Evolutionary conservation across 1,140 invertebrate genomes (phyloP).

Genomic region (Hyposmocoma kahamanoa): DNA sequence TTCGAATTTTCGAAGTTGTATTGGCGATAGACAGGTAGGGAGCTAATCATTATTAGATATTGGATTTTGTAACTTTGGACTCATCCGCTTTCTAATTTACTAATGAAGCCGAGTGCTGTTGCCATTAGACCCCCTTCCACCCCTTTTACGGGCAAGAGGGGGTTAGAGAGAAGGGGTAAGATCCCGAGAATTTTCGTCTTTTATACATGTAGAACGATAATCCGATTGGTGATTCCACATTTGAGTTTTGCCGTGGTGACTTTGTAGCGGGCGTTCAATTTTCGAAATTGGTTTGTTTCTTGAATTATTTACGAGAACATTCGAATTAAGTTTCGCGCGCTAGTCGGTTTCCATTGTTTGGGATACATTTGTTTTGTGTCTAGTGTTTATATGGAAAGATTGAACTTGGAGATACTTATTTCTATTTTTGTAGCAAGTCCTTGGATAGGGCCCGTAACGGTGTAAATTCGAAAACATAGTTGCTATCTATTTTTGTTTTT

Average conservation of each 20-base stretch:
- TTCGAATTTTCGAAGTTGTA: conserved; percentile 34
- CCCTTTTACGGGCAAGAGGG: conserved; percentile 16
- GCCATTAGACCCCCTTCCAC: conserved; percentile 51
- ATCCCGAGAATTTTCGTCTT: conserved; percentile 63
- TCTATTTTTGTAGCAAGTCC: too few species aligned
- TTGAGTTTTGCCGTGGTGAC: conserved; percentile 55
- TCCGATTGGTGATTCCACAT: conserved; percentile 69
- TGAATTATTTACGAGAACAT: too few species aligned
- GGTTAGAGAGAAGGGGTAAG: conserved; percentile 49
- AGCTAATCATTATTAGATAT: conserved; percentile 74
- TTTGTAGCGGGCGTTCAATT: conserved; percentile 37
- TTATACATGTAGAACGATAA: conserved; percentile 68
- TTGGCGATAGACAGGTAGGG: conserved; percentile 59
- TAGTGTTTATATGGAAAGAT: too few species aligned
- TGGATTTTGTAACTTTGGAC: conserved; percentile 74
- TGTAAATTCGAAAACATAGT: too few species aligned
- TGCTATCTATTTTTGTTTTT: too few species aligned
- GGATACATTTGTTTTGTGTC: too few species aligned
- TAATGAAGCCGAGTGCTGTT: conserved; percentile 71
- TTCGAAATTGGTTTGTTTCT: conserved; percentile 37
- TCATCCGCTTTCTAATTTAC: conserved; percentile 74
- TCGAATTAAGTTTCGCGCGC: too few species aligned
- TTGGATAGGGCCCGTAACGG: too few species aligned
- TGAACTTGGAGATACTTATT: too few species aligned
- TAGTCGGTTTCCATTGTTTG: too few species aligned